Evolutionary conservation across 2,797 vertebrate genomes (phyloP).

Genomic region (Esox masquinongy): DNA sequence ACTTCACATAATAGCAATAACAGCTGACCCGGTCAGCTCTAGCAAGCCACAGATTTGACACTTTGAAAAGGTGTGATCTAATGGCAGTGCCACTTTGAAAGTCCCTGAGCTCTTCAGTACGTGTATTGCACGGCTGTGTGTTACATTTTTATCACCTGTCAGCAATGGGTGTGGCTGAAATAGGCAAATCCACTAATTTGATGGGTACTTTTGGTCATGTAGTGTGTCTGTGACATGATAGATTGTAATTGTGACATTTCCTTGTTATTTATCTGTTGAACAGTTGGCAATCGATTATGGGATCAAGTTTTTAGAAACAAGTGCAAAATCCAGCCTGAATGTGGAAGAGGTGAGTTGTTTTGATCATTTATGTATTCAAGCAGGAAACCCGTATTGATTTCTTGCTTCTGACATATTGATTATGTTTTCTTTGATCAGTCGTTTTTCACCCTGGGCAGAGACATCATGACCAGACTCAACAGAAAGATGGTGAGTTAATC

Average conservation of each 20-base stretch:
- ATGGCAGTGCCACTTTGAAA: too few relatives aligned
- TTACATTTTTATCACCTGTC: too few relatives aligned
- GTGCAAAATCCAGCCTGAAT: slow-evolving; percentile 91
- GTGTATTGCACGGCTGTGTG: too few relatives aligned
- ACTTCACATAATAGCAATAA: too few relatives aligned
- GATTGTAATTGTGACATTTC: not conserved
- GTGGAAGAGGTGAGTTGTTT: slow-evolving; percentile 86
- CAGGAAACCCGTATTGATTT: not conserved
- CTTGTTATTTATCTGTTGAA: slow-evolving; percentile 27
- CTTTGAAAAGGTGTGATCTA: too few relatives aligned
- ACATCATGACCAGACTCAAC: slow-evolving; percentile 95
- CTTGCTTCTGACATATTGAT: not conserved
- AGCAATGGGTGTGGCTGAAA: too few relatives aligned
- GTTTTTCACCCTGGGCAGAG: slow-evolving; percentile 90
- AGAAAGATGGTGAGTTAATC: slow-evolving; percentile 90
- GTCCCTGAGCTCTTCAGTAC: too few relatives aligned
- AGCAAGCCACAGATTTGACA: too few relatives aligned
- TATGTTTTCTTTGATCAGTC: slow-evolving; percentile 68
- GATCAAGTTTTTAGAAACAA: slow-evolving; percentile 95
- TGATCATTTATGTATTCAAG: not conserved
- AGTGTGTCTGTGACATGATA: not conserved
- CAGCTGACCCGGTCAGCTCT: too few relatives aligned
- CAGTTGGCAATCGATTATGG: slow-evolving; percentile 92
- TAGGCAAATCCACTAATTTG: too few relatives aligned
- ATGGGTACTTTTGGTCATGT: not conserved